Base-by-base conservation (phyloP, 2,888 invertebrate species). In the Amiota communis region DNA sequence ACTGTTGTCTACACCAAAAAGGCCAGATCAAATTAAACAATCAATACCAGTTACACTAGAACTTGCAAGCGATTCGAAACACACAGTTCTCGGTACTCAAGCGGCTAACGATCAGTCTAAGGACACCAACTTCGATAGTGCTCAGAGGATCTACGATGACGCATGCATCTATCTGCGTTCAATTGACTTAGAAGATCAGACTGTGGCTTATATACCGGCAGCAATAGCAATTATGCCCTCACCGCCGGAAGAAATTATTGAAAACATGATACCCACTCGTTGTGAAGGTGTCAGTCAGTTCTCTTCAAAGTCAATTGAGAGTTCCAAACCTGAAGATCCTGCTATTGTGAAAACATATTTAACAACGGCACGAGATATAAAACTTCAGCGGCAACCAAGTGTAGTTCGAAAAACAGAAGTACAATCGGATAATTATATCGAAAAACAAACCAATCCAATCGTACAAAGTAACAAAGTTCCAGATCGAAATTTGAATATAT, bases 91-190 rank as follows among this genome's bases (percentile, higher is more conserved):
- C 20, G 64, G 70, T 64, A 48, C 13, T 12, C 59, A 17, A 17
- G 15, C 59, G 59, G 59, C 1, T 11, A 36, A 36, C 36, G 36
- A 36, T 36, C 36, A 36, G 4, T 6, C 8, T 36, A 15, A 59
- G 17, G 74, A 74, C 20, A 2, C 48, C 1, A 74, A 73, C 59
- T 69, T 67, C 8, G 51, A 74, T 12, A 78, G 79, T 65, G 84
- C 81, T 36, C 82, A 85, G 71, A 83, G 82, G 74, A 80, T 85
- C 71, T 87, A 87, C 80, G 83, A 87, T 76, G 83, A 87, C 75
- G 82, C 87, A 61, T 86, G 86, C 80, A 83, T 80, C 75, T 87
- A 87, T 74, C 76, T 87, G 73, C 82, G 81, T 75, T 85, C 87
- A 48, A 82, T 87, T 75, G 86, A 87, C 78, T 80, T 84, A 63